A percentile compares a stretch with the other conserved stretches of the same genome.
These are phyloP conservation scores for Elaphurus davidianus DNA, from an alignment of 2,113 vertebrate species.

Conservation along the genomic window DNA sequence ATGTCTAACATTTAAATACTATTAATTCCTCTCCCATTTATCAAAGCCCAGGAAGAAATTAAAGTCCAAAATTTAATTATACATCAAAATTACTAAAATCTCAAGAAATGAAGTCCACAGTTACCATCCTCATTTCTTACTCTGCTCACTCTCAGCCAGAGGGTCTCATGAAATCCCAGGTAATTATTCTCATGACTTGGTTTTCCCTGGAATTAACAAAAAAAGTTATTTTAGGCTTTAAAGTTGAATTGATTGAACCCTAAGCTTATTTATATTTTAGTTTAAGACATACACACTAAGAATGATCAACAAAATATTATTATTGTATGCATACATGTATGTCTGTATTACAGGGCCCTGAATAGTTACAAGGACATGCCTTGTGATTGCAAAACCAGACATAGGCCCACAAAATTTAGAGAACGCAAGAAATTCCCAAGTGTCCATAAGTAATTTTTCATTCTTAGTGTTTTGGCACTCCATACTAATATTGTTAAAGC, in stretches of 20 bases:
- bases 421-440: neutral
- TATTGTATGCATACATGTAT: neutral
- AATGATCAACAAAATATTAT: neutral
- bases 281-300: neutral
- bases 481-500: neutral
- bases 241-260: neutral
- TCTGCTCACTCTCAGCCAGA: neutral
- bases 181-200: neutral
- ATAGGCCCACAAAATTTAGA: neutral
- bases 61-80: neutral
- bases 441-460: neutral
- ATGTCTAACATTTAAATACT: neutral
- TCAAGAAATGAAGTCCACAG: neutral
- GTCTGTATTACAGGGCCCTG: neutral
- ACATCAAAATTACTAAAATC: constrained; percentile 1
- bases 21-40: neutral
- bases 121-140: neutral
- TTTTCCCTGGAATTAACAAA: neutral
- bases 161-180: neutral
- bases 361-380: neutral
- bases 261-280: neutral
- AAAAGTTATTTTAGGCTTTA: neutral
- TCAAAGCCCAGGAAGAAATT: neutral
- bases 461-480: neutral
- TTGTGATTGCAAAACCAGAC: neutral